Evolutionary conservation across 2,113 vertebrate genomes (phyloP), one percentile per base, ranked within the genome.

Genomic region (Stomatorhinus ivindoensis): DNA sequence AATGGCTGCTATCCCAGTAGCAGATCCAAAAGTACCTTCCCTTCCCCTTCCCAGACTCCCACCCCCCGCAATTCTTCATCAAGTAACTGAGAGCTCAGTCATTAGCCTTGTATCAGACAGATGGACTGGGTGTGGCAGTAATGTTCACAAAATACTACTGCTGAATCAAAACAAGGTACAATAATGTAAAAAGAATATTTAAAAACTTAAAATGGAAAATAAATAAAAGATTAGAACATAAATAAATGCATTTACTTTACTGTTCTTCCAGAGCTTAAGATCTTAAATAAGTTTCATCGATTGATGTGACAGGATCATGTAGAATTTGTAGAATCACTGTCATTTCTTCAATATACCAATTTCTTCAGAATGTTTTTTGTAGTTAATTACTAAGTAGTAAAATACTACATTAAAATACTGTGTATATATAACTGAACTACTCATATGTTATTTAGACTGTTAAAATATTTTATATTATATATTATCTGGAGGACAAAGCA

Each of bases 321-420:
- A 84, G 8, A 51, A 86, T 51, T 17, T 86, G n/a, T 35, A 51
- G 48, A 53, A 87, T 53, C 21, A 50, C 47, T 86, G 10, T 50
- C 85, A 53, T 39, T 87, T 53, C 48, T 17, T 51, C 47, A 50
- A 31, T 4, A 86, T 9, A 48, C 24, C 27, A 10, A 35, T 88
- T 19, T 89, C 46, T 13, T 88, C 55, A 42, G 82, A 82, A 89
- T 82, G 47, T 89, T 82, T 89, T 88, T 53, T 88, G 13, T 83
- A 89, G 48, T 51, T 80, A 86, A 13, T 46, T 47, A 42, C 13
- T 31, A 51, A 86, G 47, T 7, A 53, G 46, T 51, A 86, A 86
- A 86, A 86, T 2, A 50, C 11, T 44, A 61, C n/a, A n/a, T 86
- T 15, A 86, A 86, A 86, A 65, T 85, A 65, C 7, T 65, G 15